These are phyloP conservation scores for Elephantulus edwardii DNA, from an alignment of 2,113 vertebrate species.

Conservation along the genomic window DNA sequence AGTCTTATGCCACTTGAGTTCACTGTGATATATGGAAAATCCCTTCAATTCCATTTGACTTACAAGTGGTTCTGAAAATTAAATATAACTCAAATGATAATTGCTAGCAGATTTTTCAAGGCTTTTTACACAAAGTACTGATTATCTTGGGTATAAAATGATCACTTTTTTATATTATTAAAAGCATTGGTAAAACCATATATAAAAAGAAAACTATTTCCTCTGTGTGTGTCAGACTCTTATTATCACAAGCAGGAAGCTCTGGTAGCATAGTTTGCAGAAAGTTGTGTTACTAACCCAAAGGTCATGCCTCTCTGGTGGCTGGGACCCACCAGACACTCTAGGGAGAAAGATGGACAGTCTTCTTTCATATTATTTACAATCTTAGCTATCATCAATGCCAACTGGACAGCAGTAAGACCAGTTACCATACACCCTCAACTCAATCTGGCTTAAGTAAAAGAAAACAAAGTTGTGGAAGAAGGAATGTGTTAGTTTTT, in stretches of 20 bases:
- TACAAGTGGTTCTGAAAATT: neutral
- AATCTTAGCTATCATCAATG: too few species aligned
- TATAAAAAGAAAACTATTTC: slow-evolving; percentile 37
- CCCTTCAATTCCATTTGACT: neutral
- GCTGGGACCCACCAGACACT: too few species aligned
- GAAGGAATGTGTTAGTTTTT: neutral
- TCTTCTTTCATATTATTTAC: too few species aligned
- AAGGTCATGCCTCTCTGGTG: too few species aligned
- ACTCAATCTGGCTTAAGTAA: slow-evolving; percentile 8
- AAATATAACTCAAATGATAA: neutral
- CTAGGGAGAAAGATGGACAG: too few species aligned
- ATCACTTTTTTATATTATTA: neutral
- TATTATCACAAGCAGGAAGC: too few species aligned
- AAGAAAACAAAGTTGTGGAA: neutral
- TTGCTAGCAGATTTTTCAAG: slow-evolving; percentile 2
- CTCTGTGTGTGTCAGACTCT: too few species aligned
- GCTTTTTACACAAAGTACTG: neutral
- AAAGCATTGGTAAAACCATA: neutral
- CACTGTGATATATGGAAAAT: neutral
- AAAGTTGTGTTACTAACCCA: too few species aligned
- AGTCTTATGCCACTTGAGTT: neutral
- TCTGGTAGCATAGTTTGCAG: too few species aligned
- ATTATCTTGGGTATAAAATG: slow-evolving; percentile 42
- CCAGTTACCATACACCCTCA: neutral
- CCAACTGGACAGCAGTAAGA: too few species aligned